A percentile compares a stretch with the other conserved stretches of the same genome.
These are phyloP conservation scores for Phymatocera aterrima DNA, from an alignment of 2,888 invertebrate genomes.

Conservation along the genomic window DNA sequence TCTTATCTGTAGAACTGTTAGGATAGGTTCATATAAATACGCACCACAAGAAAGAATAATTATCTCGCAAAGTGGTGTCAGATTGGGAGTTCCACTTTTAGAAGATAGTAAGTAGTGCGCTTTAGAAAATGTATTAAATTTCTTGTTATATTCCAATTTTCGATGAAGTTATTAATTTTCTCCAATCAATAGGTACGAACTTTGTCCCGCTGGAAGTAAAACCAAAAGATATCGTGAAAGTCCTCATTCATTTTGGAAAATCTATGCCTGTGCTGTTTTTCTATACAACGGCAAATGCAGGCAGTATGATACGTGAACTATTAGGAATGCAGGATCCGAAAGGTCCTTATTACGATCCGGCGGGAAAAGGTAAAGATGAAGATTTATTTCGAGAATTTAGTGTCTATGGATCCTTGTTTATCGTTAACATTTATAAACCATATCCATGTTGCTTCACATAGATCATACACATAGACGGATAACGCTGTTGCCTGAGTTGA, in stretches of 20 bases:
- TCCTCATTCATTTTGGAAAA: slow-evolving; percentile 87
- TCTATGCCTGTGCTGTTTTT: slow-evolving; percentile 88
- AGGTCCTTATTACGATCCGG: slow-evolving; percentile 76
- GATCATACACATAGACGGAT: slow-evolving; percentile 85
- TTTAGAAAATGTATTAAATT: slow-evolving; percentile 4
- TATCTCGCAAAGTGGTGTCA: slow-evolving; percentile 74
- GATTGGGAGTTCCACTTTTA: slow-evolving; percentile 73
- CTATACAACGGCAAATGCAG: slow-evolving; percentile 84
- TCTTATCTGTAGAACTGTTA: slow-evolving; percentile 84
- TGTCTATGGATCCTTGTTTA: not conserved
- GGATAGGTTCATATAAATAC: slow-evolving; percentile 91
- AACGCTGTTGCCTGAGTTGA: slow-evolving; percentile 83
- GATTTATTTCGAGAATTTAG: too few relatives aligned
- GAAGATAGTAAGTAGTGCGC: slow-evolving; percentile 67
- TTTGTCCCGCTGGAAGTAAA: slow-evolving; percentile 82
- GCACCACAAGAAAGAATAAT: slow-evolving; percentile 84
- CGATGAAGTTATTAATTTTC: not conserved
- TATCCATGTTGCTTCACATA: slow-evolving; percentile 55
- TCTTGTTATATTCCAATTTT: not conserved
- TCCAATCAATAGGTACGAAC: slow-evolving; percentile 58
- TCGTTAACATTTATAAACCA: not conserved
- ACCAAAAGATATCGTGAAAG: slow-evolving; percentile 83
- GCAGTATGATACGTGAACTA: slow-evolving; percentile 81
- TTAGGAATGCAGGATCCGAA: slow-evolving; percentile 82
- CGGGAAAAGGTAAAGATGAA: slow-evolving; percentile 74